Evolutionary conservation across 2,113 vertebrate species (phyloP).

Genomic region (Lipotes vexillifer): DNA sequence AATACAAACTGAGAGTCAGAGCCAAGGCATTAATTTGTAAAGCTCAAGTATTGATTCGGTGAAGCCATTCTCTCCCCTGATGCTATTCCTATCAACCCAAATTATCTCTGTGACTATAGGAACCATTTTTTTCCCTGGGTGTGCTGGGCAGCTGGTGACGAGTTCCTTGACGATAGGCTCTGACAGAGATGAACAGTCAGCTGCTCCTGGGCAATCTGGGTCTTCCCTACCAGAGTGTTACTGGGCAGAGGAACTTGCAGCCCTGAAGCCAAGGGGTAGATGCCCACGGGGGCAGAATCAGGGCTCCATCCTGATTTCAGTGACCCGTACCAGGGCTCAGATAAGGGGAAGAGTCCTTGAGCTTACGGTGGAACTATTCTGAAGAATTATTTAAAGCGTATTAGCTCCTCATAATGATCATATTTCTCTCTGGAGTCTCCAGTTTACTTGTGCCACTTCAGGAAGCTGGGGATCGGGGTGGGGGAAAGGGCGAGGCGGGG

Average conservation of each 20-base stretch:
- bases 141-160: background rate
- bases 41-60: constrained; percentile 37
- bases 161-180: background rate
- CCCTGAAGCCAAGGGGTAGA: background rate
- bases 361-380: background rate
- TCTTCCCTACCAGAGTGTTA: background rate
- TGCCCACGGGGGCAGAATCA: background rate
- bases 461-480: background rate
- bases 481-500: background rate
- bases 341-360: background rate
- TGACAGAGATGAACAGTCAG: background rate
- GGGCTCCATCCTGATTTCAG: background rate
- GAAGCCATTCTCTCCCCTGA: background rate
- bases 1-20: constrained; percentile 26
- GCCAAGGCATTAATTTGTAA: constrained; percentile 37
- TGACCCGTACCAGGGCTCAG: background rate
- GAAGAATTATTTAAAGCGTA: background rate
- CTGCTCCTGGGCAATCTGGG: background rate
- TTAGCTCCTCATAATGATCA: background rate
- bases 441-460: background rate
- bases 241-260: background rate
- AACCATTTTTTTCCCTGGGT: background rate
- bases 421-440: background rate
- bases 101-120: constrained; percentile 35
- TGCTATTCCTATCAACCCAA: constrained; percentile 36